phyloP scores from a whole-genome alignment of 1,140 invertebrate species.

The Cephus cinctus region DNA sequence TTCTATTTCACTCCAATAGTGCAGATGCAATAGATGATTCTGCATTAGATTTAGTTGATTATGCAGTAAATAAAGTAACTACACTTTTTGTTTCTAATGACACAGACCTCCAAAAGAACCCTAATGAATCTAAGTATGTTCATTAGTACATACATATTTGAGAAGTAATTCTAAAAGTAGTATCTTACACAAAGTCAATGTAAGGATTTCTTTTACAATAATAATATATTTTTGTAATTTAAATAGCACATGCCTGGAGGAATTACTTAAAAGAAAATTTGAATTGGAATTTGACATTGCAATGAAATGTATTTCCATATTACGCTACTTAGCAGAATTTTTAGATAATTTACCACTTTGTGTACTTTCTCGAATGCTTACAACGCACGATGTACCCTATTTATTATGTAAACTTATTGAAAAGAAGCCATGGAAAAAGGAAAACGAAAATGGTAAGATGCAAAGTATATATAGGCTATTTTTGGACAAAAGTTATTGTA shows the following conservation, averaged over 20 bases:
- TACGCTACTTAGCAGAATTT: slow-evolving; percentile 62
- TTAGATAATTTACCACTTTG: slow-evolving; percentile 61
- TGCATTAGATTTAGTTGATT: slow-evolving; percentile 74
- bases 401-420: slow-evolving; percentile 68
- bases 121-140: slow-evolving; percentile 26
- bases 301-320: slow-evolving; percentile 68
- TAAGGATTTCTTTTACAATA: slow-evolving; percentile 11
- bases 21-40: slow-evolving; percentile 69
- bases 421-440: slow-evolving; percentile 67
- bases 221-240: slow-evolving; percentile 30
- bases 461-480: slow-evolving; percentile 48
- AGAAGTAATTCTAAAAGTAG: slow-evolving; percentile 7
- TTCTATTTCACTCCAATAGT: slow-evolving; percentile 72
- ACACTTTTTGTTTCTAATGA: slow-evolving; percentile 55
- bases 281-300: slow-evolving; percentile 71
- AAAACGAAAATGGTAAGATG: slow-evolving; percentile 57
- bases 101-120: slow-evolving; percentile 33
- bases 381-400: slow-evolving; percentile 71
- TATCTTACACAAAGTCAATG: slow-evolving; percentile 10
- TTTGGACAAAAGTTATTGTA: slow-evolving; percentile 5
- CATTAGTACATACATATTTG: no score
- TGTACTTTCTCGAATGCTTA: slow-evolving; percentile 63
- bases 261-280: slow-evolving; percentile 63
- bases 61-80: slow-evolving; percentile 62
- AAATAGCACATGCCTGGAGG: slow-evolving; percentile 50